Conservation (phyloP, 2,888 invertebrate genomes). For the Metacarcinus magister region DNA sequence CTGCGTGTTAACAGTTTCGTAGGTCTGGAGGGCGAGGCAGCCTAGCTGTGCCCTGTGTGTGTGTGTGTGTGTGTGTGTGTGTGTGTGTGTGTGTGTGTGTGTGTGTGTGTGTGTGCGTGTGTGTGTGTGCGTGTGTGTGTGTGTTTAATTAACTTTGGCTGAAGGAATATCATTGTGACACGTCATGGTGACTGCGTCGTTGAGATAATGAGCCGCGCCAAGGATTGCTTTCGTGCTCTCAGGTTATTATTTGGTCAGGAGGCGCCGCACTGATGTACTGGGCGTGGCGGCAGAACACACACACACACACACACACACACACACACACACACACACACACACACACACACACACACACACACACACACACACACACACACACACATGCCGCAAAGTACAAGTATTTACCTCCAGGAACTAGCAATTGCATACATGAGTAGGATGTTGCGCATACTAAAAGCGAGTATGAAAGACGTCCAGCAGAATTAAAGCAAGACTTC, state of each 20-base stretch:
- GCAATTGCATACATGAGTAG: not conserved
- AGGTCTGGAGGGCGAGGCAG: not conserved
- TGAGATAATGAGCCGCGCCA: not conserved
- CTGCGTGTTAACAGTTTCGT: not conserved
- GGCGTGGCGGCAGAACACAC: not conserved
- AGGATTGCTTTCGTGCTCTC: not conserved
- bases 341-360: constrained; percentile 14
- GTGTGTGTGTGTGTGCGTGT: not conserved
- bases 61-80: no score
- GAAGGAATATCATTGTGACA: not conserved
- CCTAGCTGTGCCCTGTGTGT: not conserved
- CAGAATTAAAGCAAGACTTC: not conserved
- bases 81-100: not conserved
- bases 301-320: not conserved
- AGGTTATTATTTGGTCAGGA: not conserved
- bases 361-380: constrained; percentile 15
- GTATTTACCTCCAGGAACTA: not conserved
- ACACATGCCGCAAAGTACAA: not conserved
- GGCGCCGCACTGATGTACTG: not conserved
- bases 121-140: not conserved
- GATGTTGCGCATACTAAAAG: not conserved
- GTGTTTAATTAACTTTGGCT: not conserved
- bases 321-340: constrained; percentile 12
- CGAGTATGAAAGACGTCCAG: not conserved
- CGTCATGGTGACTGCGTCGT: not conserved